Evolutionary conservation across 2,888 invertebrate genomes (phyloP), one percentile per base, ranked within the genome.

Genomic region (Palloptera scutellata): DNA sequence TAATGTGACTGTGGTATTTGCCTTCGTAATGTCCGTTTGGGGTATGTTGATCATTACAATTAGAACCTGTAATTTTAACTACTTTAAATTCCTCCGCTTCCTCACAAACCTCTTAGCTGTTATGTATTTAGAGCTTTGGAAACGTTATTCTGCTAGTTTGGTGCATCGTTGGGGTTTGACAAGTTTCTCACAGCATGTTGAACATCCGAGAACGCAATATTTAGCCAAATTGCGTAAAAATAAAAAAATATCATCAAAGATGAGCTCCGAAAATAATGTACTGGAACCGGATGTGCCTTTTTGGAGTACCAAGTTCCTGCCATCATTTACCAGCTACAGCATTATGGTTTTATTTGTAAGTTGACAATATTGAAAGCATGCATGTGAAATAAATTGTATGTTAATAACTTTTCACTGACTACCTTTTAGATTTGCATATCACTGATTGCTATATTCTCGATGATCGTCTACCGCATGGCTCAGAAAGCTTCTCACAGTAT

Each of bases 111-210:
- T 2, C 30, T 30, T 30, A 86, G 87, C 91, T 71, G 88, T 92
- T 1, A 80, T 92, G 53, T 95, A 94, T 84, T 86, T 94, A 76
- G 94, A 95, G 83, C 85, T 93, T 70, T 95, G 95, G 95, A 94
- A 93, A 80, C 86, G 94, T 4, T 92, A 92, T 81, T 91, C 92
- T 61, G 90, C 91, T 2, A 90, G 90, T 75, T 88, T 94, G 70
- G 89, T 91, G n/a, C 93, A 94, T 82, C 88, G 91, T 70, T 95
- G 95, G 95, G 94, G 94, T 73, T 86, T 94, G 20, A 89, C 90
- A 0, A 91, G 91, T 52, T 93, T 91, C 83, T 92, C 91, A 76
- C 85, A 89, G 43, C 87, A 88, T 73, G 89, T 92, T 68, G 93
- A 93, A 81, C 92, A 92, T 77, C 93, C 93, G 1, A 84, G 93